These are phyloP conservation scores for Synanthedon formicaeformis DNA, from an alignment of 2,888 invertebrate species.

Conservation along the genomic window DNA sequence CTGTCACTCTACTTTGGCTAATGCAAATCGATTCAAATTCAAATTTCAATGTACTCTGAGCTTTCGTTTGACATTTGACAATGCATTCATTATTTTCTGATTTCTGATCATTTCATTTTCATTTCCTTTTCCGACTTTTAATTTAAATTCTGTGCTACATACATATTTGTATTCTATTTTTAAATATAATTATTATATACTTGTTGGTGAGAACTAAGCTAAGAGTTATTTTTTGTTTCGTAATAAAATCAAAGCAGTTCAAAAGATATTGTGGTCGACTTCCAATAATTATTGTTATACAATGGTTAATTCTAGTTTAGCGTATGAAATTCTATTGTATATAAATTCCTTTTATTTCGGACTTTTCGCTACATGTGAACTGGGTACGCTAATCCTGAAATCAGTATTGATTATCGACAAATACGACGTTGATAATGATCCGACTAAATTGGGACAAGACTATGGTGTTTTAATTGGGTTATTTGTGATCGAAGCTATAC, in stretches of 20 bases:
- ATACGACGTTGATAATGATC: constrained; percentile 76
- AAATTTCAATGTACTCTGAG: no score
- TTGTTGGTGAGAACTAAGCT: background rate
- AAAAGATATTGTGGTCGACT: no score
- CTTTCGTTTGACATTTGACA: no score
- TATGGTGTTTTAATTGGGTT: constrained; percentile 82
- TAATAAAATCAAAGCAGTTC: background rate
- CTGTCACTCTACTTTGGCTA: no score
- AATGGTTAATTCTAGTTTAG: constrained; percentile 82
- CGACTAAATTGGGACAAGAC: constrained; percentile 79
- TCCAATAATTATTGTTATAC: background rate
- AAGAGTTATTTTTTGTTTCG: background rate
- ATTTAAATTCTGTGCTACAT: background rate
- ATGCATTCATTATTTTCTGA: no score
- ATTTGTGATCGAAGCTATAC: constrained; percentile 81
- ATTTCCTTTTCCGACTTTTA: background rate
- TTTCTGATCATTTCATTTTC: background rate
- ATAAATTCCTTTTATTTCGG: constrained; percentile 91
- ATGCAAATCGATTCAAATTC: no score
- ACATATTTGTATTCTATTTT: background rate
- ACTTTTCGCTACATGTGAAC: constrained; percentile 84
- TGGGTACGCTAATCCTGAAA: constrained; percentile 83
- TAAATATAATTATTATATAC: background rate
- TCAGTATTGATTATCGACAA: constrained; percentile 72
- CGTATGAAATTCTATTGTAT: constrained; percentile 86